These are phyloP conservation scores for Brotogeris chrysoptera DNA, from an alignment of 2,797 vertebrate species.

Conservation along the genomic window DNA sequence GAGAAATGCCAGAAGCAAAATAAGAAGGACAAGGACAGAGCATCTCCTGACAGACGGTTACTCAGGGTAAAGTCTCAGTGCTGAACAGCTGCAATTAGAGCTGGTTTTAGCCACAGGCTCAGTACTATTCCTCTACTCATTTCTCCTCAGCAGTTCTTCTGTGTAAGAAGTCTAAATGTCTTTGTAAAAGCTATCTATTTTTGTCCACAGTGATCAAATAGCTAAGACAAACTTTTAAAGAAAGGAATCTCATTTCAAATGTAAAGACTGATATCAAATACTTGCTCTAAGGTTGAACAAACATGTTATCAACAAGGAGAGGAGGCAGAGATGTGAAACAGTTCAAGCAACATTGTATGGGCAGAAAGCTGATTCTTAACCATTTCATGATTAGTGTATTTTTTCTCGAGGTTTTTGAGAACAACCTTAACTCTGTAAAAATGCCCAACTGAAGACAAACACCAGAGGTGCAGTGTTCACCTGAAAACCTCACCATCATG, in stretches of 20 bases:
- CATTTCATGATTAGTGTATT: not conserved
- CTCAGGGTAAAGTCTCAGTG: not conserved
- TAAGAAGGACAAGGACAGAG: constrained; percentile 55
- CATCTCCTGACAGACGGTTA: not conserved
- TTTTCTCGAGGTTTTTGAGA: not conserved
- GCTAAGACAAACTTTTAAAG: constrained; percentile 5
- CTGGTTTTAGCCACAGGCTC: constrained; percentile 7
- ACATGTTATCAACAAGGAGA: not conserved
- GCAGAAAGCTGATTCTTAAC: not conserved
- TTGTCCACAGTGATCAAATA: constrained; percentile 6
- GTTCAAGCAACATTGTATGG: not conserved
- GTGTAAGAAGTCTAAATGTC: not conserved
- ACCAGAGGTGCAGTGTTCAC: not conserved
- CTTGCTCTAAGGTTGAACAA: not conserved
- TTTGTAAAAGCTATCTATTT: constrained; percentile 23
- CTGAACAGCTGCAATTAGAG: constrained; percentile 51
- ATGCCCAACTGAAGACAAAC: not conserved
- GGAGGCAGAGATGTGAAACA: not conserved
- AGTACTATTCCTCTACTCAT: not conserved
- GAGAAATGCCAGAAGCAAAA: constrained; percentile 25
- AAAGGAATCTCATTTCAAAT: constrained; percentile 1
- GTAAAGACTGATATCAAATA: not conserved
- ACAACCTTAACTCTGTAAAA: not conserved
- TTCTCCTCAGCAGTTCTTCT: not conserved
- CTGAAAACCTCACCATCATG: not conserved